Evolutionary conservation across 2,797 vertebrate genomes (phyloP).

Genomic region (Diglossa cyanea): DNA sequence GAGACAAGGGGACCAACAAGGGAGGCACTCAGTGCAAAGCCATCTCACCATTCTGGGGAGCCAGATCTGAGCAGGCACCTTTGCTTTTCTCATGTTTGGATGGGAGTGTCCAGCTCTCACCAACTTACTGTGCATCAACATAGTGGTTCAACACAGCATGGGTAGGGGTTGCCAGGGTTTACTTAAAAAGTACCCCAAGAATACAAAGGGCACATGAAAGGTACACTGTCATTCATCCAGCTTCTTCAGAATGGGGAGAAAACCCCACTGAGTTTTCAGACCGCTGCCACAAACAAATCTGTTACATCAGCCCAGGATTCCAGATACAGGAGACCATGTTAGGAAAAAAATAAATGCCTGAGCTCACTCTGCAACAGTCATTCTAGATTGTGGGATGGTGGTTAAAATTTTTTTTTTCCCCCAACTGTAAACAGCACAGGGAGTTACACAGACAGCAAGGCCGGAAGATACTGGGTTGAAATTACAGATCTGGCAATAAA

Average conservation of each 20-base stretch:
- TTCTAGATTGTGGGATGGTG: background rate
- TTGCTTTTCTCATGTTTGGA: background rate
- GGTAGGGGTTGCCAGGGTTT: background rate
- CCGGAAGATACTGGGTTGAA: background rate
- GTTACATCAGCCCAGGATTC: background rate
- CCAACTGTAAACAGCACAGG: background rate
- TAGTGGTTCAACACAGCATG: background rate
- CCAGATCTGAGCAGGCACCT: background rate
- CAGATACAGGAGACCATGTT: background rate
- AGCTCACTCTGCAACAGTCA: background rate
- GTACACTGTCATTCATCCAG: background rate
- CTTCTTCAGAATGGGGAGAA: background rate
- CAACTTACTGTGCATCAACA: background rate
- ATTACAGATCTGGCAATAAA: background rate
- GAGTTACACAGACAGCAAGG: background rate
- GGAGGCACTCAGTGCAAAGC: background rate
- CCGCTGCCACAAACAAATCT: background rate
- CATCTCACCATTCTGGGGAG: background rate
- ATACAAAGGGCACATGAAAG: background rate
- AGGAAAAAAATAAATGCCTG: background rate
- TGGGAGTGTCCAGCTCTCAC: background rate
- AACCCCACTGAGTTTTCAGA: background rate
- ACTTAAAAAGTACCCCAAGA: background rate
- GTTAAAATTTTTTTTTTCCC: background rate
- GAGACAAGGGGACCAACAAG: accelerated